Percentiles rank a stretch among this genome's conserved stretches.
phyloP scores from a whole-genome alignment of 2,797 vertebrate genomes.

The Tauraco hartlaubi region DNA sequence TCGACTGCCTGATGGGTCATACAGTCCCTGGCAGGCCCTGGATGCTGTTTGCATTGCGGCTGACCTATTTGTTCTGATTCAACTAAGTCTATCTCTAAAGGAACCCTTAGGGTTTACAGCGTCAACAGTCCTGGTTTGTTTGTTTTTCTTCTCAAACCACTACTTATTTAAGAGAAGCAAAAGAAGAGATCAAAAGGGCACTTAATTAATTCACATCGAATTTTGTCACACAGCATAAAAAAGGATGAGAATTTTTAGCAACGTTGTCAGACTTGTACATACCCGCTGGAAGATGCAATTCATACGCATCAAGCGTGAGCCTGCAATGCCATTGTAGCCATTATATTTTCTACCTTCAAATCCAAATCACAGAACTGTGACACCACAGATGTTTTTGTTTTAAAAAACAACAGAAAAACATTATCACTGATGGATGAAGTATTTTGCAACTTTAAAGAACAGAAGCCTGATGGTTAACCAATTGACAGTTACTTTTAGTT shows the following conservation, averaged over 20 bases:
- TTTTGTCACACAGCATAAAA: background rate
- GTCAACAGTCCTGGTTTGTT: background rate
- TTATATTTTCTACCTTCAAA: background rate
- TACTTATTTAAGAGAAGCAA: background rate
- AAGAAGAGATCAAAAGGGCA: background rate
- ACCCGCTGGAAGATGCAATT: background rate
- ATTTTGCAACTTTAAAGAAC: background rate
- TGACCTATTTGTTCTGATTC: constrained; percentile 37
- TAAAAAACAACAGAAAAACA: background rate
- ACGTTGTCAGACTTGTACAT: rapidly evolving
- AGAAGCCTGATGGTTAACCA: background rate
- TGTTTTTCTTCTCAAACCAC: background rate
- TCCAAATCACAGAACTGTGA: background rate
- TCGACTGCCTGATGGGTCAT: background rate
- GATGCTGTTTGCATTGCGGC: background rate
- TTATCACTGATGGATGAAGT: background rate
- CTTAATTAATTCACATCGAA: background rate
- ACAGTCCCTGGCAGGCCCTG: constrained; percentile 9
- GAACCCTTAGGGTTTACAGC: constrained; percentile 24
- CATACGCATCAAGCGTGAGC: rapidly evolving
- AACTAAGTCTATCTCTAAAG: background rate
- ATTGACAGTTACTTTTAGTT: background rate
- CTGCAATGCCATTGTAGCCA: background rate
- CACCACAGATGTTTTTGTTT: rapidly evolving
- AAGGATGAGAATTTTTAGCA: background rate